Conservation (phyloP, 2,113 vertebrate genomes). For the Peromyscus polionotus region DNA sequence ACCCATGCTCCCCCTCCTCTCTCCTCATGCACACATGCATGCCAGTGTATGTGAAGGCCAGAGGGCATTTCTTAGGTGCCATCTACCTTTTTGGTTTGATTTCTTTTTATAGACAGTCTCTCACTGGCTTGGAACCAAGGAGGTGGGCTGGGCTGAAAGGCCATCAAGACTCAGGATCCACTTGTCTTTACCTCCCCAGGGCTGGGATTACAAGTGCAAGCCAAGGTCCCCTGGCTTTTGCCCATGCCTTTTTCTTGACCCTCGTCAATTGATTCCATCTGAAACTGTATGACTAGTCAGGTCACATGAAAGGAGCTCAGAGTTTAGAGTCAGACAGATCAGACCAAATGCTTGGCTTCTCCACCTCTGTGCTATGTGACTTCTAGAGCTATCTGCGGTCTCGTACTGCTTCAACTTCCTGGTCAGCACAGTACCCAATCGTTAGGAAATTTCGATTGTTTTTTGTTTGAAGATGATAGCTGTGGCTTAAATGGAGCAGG, state of each 20-base stretch:
- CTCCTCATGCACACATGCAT: too few species aligned
- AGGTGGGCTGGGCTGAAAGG: too few species aligned
- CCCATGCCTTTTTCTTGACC: not conserved
- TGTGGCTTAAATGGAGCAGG: too few species aligned
- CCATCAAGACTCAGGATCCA: not conserved
- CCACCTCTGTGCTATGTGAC: not conserved
- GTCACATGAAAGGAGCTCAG: not conserved
- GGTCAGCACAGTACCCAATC: not conserved
- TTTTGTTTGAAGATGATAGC: not conserved
- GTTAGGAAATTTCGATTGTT: not conserved
- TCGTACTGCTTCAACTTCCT: not conserved
- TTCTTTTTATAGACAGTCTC: not conserved
- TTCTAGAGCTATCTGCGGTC: not conserved
- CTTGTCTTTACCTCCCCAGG: too few species aligned
- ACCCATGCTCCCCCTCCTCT: fast-evolving
- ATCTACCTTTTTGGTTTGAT: not conserved
- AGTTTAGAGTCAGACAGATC: not conserved
- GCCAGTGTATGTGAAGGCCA: not conserved
- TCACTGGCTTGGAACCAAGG: not conserved
- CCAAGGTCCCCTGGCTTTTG: not conserved
- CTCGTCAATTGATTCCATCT: not conserved
- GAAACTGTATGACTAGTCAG: not conserved
- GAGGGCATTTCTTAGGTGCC: not conserved
- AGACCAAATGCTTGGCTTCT: not conserved
- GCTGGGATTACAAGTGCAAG: not conserved